phyloP scores from a whole-genome alignment of 2,888 invertebrate genomes.

The Drosophila maculinotata region DNA sequence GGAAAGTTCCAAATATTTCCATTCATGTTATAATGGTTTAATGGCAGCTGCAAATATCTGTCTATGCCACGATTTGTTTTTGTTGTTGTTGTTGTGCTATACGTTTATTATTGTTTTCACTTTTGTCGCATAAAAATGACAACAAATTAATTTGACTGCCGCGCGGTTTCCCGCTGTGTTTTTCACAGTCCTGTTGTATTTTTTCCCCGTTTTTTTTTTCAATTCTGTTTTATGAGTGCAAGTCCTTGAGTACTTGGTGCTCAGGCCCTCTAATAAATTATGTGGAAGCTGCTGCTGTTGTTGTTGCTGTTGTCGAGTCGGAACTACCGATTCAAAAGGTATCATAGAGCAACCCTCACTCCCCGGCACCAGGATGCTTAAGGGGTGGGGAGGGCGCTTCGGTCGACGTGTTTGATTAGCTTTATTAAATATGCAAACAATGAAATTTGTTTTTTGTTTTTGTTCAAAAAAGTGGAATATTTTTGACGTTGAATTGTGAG shows the following conservation, averaged over 20 bases:
- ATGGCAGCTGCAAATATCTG: slow-evolving; percentile 61
- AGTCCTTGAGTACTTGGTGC: slow-evolving; percentile 61
- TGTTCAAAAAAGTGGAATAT: slow-evolving; percentile 74
- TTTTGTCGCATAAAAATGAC: slow-evolving; percentile 81
- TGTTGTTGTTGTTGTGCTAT: slow-evolving; percentile 31
- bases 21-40: slow-evolving; percentile 26
- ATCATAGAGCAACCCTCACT: slow-evolving; percentile 70
- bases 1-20: neutral
- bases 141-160: slow-evolving; percentile 80
- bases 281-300: slow-evolving; percentile 58
- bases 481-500: slow-evolving; percentile 49
- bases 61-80: slow-evolving; percentile 17
- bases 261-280: slow-evolving; percentile 66
- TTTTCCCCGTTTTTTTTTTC: slow-evolving; percentile 23
- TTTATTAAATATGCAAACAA: slow-evolving; percentile 80
- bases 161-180: slow-evolving; percentile 78
- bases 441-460: slow-evolving; percentile 77
- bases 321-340: slow-evolving; percentile 37
- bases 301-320: slow-evolving; percentile 16
- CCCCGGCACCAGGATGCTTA: slow-evolving; percentile 37
- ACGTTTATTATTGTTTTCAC: slow-evolving; percentile 72
- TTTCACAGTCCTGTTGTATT: slow-evolving; percentile 68
- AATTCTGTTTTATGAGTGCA: slow-evolving; percentile 36
- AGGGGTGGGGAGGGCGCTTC: slow-evolving; percentile 28
- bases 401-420: slow-evolving; percentile 75